These are phyloP conservation scores for Synanceia verrucosa DNA, from an alignment of 2,797 vertebrate species.

Conservation along the genomic window DNA sequence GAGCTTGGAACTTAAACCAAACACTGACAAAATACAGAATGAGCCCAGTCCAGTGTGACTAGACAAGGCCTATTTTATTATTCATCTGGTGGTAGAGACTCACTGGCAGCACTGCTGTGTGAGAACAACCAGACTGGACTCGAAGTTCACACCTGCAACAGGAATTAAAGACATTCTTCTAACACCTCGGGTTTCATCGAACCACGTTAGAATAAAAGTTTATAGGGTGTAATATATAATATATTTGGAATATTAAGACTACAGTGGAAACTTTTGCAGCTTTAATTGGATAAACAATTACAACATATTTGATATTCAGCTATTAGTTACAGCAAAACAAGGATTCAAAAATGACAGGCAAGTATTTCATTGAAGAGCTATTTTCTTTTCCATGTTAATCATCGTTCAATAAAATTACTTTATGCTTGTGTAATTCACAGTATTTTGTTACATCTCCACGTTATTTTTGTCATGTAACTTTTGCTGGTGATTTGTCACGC, in stretches of 20 bases:
- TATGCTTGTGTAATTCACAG: not conserved
- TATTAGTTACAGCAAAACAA: too few species aligned
- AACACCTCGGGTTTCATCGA: not conserved
- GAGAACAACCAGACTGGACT: slow-evolving; percentile 33
- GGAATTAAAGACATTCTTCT: slow-evolving; percentile 23
- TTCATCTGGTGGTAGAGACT: slow-evolving; percentile 37
- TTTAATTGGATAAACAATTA: not conserved
- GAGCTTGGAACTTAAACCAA: slow-evolving; percentile 19
- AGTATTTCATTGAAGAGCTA: not conserved
- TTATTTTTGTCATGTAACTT: slow-evolving; percentile 3
- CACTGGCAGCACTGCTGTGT: slow-evolving; percentile 10
- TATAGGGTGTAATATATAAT: not conserved
- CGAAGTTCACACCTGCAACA: slow-evolving; percentile 49
- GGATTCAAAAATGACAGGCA: not conserved
- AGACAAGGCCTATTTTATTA: slow-evolving; percentile 42
- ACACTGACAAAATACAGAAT: slow-evolving; percentile 27
- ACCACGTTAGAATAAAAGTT: not conserved
- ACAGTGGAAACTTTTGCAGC: not conserved
- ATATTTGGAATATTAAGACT: not conserved
- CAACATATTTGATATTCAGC: not conserved
- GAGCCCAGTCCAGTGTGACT: slow-evolving; percentile 37
- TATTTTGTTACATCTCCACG: not conserved
- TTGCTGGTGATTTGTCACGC: not conserved
- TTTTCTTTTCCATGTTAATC: not conserved
- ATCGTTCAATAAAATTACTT: not conserved